Base-by-base conservation (phyloP, 2,113 vertebrate species). In the Penelope pileata region DNA sequence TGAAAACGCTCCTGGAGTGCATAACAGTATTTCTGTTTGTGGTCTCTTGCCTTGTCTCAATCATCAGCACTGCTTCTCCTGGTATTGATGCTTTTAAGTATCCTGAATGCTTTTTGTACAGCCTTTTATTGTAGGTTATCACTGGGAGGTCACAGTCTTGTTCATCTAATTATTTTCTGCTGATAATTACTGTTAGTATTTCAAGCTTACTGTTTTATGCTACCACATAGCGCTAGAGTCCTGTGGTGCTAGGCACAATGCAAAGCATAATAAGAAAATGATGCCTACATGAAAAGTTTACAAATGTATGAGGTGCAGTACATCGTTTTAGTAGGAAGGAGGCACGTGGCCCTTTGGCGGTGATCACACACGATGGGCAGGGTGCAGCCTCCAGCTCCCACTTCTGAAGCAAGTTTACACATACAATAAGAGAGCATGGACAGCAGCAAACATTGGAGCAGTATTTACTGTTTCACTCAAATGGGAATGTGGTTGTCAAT, bases 111-210 rank as follows among this genome's bases (percentile, higher is more conserved):
- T 77, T 91, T 74, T 59, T 81, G 19, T 74, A 43, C 19, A 8
- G 68, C 3, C 4, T 60, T 91, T 90, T 86, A 78, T 94, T 74
- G 38, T 81, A 69, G 36, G 88, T 95, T 94, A 88, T 91, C 76
- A 43, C 91, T 88, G 69, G 91, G 92, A 96, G 96, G 92, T 93
- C 83, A 43, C 64, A 83, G 64, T 83, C 80, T 81, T 86, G 83
- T 90, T 81, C 68, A 26, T 92, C 91, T 96, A 88, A 95, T 95
- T 93, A 78, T 92, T 93, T 94, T 90, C 94, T 78, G 3, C 80
- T 95, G 86, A 81, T 93, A 95, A 94, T 96, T 96, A 88, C 86
- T 88, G 50, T 86, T 93, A 67, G 73, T 95, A 78, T 83, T 91
- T 95, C 86, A 86, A 75, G 64, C 86, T 83, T 88, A 63, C 72